Evolutionary conservation across 2,797 vertebrate genomes (phyloP).

Genomic region (Cossypha caffra): DNA sequence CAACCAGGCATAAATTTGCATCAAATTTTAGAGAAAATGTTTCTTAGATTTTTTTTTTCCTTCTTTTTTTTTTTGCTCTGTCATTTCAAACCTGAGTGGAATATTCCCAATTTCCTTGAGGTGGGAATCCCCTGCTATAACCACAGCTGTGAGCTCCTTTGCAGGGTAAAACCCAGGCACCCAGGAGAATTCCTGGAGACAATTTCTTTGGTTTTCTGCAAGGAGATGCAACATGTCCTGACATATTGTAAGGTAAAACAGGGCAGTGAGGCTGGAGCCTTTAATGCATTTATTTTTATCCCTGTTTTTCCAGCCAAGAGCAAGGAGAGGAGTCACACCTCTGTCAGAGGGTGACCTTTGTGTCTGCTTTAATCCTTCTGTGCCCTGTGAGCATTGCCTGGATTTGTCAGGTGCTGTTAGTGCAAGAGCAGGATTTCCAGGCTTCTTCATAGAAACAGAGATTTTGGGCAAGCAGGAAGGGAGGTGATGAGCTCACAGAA

Average conservation of each 20-base stretch:
- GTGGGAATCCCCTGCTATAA: neutral
- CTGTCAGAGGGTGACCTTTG: neutral
- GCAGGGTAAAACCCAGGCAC: neutral
- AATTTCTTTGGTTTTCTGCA: neutral
- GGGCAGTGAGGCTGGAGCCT: neutral
- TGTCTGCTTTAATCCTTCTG: neutral
- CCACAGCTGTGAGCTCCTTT: neutral
- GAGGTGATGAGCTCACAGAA: neutral
- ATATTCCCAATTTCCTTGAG: neutral
- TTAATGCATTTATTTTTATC: neutral
- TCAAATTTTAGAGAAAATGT: neutral
- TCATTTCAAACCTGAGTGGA: neutral
- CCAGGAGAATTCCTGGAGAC: neutral
- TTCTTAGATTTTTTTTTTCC: neutral
- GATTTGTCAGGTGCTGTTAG: neutral
- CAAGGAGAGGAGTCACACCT: neutral
- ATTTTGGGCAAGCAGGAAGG: neutral
- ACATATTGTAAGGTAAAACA: neutral
- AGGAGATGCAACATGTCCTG: neutral
- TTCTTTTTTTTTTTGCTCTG: neutral
- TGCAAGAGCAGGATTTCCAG: neutral
- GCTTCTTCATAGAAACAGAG: accelerated
- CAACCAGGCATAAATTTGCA: conserved; percentile 54
- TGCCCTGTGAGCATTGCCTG: neutral
- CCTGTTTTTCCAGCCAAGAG: neutral